Percentiles rank a stretch among this genome's conserved stretches.
These are phyloP conservation scores for Triplophysa tibetana DNA, from an alignment of 2,113 vertebrate species.

Conservation along the genomic window DNA sequence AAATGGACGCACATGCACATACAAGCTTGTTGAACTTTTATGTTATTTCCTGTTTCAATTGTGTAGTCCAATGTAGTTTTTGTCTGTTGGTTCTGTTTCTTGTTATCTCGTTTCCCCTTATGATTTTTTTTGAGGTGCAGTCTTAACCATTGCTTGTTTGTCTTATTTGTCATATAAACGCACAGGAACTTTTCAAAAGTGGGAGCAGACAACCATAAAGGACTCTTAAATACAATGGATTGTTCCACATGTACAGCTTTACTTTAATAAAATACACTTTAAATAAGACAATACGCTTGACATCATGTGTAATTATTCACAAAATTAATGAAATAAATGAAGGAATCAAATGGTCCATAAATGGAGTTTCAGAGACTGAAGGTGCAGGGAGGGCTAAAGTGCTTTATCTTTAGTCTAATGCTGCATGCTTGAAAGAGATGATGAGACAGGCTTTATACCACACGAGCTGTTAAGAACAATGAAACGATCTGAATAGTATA, in stretches of 20 bases:
- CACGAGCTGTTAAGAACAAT: too few species aligned
- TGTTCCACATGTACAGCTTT: constrained; percentile 62
- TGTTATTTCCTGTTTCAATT: too few species aligned
- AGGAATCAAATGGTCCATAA: background rate
- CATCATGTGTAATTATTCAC: constrained; percentile 64
- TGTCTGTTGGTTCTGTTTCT: too few species aligned
- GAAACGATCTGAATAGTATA: too few species aligned
- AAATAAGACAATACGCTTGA: constrained; percentile 57
- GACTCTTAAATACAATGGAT: constrained; percentile 35
- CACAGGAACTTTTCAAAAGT: background rate
- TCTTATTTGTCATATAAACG: too few species aligned
- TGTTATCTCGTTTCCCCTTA: too few species aligned
- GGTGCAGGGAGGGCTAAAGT: constrained; percentile 36
- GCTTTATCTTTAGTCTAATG: constrained; percentile 17
- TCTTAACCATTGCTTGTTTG: too few species aligned
- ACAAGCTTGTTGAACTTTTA: too few species aligned
- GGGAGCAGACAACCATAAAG: constrained; percentile 11
- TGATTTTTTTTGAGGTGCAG: too few species aligned
- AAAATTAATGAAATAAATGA: constrained; percentile 38
- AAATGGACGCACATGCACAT: too few species aligned
- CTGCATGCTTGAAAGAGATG: constrained; percentile 30
- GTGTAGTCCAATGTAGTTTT: too few species aligned
- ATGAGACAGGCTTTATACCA: background rate
- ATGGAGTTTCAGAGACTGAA: background rate
- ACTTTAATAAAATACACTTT: constrained; percentile 74